Conservation (phyloP, 1,140 invertebrate genomes). For the Ceratina australensis region DNA sequence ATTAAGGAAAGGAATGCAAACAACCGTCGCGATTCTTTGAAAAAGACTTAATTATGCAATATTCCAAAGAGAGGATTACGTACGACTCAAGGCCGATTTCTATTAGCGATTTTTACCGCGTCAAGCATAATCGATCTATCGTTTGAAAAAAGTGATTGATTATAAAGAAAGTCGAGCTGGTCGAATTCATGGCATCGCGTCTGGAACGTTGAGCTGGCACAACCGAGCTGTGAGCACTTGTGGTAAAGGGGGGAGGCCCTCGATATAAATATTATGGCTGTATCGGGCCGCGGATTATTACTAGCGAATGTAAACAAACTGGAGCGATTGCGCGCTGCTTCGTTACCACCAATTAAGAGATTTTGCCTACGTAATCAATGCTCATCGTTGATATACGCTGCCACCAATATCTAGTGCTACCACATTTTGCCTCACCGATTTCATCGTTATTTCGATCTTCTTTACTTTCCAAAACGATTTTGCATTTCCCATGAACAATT, state of each 20-base stretch:
- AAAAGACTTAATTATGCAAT: slow-evolving; percentile 34
- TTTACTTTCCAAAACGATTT: too few relatives aligned
- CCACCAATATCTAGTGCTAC: slow-evolving; percentile 10
- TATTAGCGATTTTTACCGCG: background rate
- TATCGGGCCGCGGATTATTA: slow-evolving; percentile 52
- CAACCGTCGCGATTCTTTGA: slow-evolving; percentile 8
- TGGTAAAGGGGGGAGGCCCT: slow-evolving; percentile 27
- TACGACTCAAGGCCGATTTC: background rate
- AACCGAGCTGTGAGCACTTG: slow-evolving; percentile 51
- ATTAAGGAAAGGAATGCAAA: slow-evolving; percentile 20
- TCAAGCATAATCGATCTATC: too few relatives aligned
- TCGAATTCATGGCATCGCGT: too few relatives aligned
- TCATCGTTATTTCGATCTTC: slow-evolving; percentile 10
- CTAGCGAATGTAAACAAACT: slow-evolving; percentile 63
- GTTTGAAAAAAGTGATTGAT: too few relatives aligned
- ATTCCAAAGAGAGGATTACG: background rate
- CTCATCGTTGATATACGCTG: background rate
- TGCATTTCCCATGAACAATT: too few relatives aligned
- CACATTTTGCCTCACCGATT: background rate
- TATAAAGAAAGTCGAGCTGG: background rate
- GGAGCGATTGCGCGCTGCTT: slow-evolving; percentile 20
- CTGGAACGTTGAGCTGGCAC: slow-evolving; percentile 37
- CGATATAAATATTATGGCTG: slow-evolving; percentile 66
- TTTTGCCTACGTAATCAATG: slow-evolving; percentile 53
- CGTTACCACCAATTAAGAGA: slow-evolving; percentile 58